Conservation (phyloP, 2,797 vertebrate genomes). For the Scolopax bukidnonensis region DNA sequence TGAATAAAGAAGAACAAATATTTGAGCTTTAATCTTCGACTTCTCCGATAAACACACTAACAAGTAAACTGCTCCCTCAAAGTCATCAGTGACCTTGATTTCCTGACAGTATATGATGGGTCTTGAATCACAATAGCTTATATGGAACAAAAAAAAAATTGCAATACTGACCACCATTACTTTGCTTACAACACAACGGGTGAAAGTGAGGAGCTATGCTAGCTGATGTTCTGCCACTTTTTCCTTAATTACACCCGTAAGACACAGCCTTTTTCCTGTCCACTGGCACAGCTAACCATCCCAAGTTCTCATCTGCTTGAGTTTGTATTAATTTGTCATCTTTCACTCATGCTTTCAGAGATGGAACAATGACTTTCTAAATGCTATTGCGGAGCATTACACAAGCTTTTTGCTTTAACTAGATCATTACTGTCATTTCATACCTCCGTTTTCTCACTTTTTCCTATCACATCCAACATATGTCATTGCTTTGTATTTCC, state of each 20-base stretch:
- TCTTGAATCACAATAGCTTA: neutral
- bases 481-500: neutral
- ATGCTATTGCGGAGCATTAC: neutral
- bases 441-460: neutral
- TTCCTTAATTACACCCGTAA: neutral
- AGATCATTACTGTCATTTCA: neutral
- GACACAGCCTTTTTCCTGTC: neutral
- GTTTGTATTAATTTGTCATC: neutral
- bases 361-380: neutral
- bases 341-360: neutral
- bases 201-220: neutral
- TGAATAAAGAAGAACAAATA: neutral
- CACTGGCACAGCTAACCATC: neutral
- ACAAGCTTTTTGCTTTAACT: neutral
- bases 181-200: neutral
- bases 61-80: neutral
- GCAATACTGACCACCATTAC: neutral
- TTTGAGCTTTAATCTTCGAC: neutral
- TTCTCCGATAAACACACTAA: neutral
- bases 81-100: neutral
- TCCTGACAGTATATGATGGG: neutral
- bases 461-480: neutral
- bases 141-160: neutral
- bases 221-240: neutral
- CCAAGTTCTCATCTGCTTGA: neutral